Conservation (phyloP, 2,888 invertebrate genomes). For the Ctena decussata region DNA sequence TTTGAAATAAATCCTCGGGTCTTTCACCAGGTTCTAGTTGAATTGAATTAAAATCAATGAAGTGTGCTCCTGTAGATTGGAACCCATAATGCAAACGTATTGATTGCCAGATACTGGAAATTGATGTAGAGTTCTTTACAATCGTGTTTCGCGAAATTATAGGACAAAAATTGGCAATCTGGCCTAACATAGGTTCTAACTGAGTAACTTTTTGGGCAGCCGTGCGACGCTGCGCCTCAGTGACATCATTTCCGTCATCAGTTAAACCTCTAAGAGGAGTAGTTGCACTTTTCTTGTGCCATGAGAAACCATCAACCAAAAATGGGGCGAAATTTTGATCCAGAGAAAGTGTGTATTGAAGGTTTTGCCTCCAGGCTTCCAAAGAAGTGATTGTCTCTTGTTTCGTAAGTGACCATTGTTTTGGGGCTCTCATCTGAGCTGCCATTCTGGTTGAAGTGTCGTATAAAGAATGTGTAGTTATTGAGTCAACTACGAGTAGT, state of each 20-base stretch:
- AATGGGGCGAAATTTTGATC: conserved; percentile 54
- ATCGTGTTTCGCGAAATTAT: conserved; percentile 54
- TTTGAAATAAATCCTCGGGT: conserved; percentile 61
- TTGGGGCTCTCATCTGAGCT: conserved; percentile 43
- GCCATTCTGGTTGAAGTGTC: no score
- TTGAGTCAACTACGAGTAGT: not conserved
- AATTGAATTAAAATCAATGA: conserved; percentile 54
- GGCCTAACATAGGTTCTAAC: conserved; percentile 55
- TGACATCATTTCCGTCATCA: conserved; percentile 47
- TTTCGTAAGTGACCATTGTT: conserved; percentile 46
- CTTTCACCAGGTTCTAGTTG: conserved; percentile 54
- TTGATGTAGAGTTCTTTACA: conserved; percentile 55
- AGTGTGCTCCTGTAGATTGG: conserved; percentile 68
- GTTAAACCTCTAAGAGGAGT: conserved; percentile 40
- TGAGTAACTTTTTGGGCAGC: conserved; percentile 50
- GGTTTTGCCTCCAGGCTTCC: conserved; percentile 56
- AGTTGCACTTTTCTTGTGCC: conserved; percentile 41
- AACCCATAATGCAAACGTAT: conserved; percentile 74
- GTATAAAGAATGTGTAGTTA: not conserved
- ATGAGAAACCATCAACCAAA: conserved; percentile 35
- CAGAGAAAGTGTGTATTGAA: conserved; percentile 51
- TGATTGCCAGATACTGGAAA: conserved; percentile 63
- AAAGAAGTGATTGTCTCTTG: conserved; percentile 55
- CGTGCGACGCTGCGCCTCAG: conserved; percentile 19
- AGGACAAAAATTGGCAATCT: conserved; percentile 54